These are phyloP conservation scores for Noctua janthe DNA, from an alignment of 2,888 invertebrate species.

Conservation along the genomic window DNA sequence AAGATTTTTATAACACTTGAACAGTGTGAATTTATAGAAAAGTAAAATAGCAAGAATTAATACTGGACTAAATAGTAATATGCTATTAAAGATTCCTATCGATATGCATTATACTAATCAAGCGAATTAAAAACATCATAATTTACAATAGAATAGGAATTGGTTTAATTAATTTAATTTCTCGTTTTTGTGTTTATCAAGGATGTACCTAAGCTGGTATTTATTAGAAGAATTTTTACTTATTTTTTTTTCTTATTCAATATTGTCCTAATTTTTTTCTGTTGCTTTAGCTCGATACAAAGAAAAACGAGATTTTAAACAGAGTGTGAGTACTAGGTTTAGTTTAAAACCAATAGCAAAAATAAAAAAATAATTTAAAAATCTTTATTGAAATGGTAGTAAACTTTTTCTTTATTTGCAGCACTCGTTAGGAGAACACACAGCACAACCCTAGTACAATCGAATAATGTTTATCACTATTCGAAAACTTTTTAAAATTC, in stretches of 20 bases:
- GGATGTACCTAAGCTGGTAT: slow-evolving; percentile 31
- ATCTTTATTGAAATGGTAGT: background rate
- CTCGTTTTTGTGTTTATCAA: slow-evolving; percentile 71
- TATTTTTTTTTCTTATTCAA: background rate
- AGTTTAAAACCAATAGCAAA: background rate
- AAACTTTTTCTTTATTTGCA: background rate
- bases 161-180: slow-evolving; percentile 75
- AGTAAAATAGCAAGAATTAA: slow-evolving; percentile 17
- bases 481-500: slow-evolving; percentile 81
- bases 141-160: slow-evolving; percentile 73
- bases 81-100: slow-evolving; percentile 53
- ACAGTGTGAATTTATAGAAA: slow-evolving; percentile 1
- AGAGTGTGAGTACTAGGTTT: background rate
- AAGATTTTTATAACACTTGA: background rate
- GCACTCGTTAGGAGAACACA: background rate
- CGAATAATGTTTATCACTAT: slow-evolving; percentile 80
- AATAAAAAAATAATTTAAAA: background rate
- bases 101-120: slow-evolving; percentile 56
- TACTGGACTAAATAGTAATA: slow-evolving; percentile 40
- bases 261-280: background rate
- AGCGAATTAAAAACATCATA: slow-evolving; percentile 55
- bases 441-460: slow-evolving; percentile 58
- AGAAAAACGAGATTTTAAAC: background rate
- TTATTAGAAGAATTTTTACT: background rate
- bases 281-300: background rate